A percentile compares a stretch with the other conserved stretches of the same genome.
These are phyloP conservation scores for Zosterops japonicus DNA, from an alignment of 2,113 vertebrate species.

Conservation along the genomic window DNA sequence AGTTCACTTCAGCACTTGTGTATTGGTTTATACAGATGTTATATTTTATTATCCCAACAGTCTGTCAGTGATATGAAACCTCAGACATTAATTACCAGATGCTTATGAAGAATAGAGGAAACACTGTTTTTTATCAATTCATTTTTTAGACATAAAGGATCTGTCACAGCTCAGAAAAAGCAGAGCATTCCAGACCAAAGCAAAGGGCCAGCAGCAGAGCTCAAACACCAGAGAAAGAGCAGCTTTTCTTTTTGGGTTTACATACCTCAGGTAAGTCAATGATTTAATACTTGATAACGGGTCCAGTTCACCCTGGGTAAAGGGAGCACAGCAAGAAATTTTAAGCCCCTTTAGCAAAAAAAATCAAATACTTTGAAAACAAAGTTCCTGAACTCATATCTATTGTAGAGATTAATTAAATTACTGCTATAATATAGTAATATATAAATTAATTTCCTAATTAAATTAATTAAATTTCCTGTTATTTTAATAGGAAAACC, in stretches of 20 bases:
- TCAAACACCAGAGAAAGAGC: neutral
- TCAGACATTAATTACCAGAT: neutral
- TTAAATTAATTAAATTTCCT: too few relatives aligned
- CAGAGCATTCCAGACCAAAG: neutral
- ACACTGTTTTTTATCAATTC: neutral
- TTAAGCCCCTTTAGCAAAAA: neutral
- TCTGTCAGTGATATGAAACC: neutral
- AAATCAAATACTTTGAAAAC: neutral
- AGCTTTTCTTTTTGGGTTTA: neutral
- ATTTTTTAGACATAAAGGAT: neutral
- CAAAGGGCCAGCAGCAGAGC: neutral
- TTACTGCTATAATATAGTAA: neutral
- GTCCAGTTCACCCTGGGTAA: slow-evolving; percentile 89
- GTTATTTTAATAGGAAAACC: neutral
- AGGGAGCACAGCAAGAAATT: neutral
- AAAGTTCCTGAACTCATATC: neutral
- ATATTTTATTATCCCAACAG: neutral
- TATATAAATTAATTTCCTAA: too few relatives aligned
- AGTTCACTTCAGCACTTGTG: neutral
- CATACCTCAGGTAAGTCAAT: slow-evolving; percentile 88
- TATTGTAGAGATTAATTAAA: neutral
- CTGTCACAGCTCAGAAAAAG: neutral
- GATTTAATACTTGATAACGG: slow-evolving; percentile 89
- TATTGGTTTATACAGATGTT: neutral
- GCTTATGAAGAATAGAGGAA: neutral